Evolutionary conservation across 2,888 invertebrate genomes (phyloP).

Genomic region (Nephrotoma guestfalica): DNA sequence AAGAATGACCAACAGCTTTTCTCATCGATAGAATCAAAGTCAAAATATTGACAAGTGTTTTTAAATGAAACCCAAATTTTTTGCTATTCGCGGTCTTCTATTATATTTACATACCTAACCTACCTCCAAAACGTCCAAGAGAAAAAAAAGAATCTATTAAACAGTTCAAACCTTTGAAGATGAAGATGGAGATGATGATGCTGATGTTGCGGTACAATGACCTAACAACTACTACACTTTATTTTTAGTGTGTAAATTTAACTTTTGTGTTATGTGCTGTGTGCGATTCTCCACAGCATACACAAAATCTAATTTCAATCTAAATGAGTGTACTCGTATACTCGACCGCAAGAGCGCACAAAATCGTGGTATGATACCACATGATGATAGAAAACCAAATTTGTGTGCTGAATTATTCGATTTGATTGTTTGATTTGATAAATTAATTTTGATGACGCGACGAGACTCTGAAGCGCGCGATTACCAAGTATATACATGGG

Average conservation of each 20-base stretch:
- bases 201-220: background rate
- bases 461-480: background rate
- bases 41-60: background rate
- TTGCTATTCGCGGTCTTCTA: background rate
- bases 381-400: background rate
- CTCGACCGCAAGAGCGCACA: background rate
- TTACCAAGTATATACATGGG: too few relatives aligned
- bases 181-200: background rate
- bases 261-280: background rate
- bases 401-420: background rate
- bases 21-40: background rate
- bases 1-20: background rate
- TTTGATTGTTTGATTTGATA: background rate
- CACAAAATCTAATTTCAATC: too few relatives aligned
- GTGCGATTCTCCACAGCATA: background rate
- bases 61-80: background rate
- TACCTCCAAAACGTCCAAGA: background rate
- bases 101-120: background rate
- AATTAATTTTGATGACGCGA: background rate
- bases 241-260: background rate
- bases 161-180: background rate
- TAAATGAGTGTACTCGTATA: too few relatives aligned
- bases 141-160: background rate
- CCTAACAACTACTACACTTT: background rate
- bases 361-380: background rate